Conservation (phyloP, 2,797 vertebrate species). For the Notolabrus celidotus region DNA sequence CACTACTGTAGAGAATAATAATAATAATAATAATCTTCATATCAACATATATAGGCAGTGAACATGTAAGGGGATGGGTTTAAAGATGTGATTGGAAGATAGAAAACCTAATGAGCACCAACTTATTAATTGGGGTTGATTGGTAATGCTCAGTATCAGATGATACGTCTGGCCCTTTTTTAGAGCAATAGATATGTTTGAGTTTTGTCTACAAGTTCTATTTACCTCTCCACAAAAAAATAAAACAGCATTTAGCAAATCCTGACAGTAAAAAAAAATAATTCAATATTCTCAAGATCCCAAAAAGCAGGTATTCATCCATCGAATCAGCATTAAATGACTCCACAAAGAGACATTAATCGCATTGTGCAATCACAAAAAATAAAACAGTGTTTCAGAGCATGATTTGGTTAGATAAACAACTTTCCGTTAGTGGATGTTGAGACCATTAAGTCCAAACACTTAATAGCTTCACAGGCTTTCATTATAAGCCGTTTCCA, state of each 20-base stretch:
- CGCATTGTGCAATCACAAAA: constrained; percentile 37
- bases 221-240: constrained; percentile 8
- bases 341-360: constrained; percentile 49
- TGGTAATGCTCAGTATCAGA: too few species aligned
- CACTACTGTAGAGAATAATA: too few species aligned
- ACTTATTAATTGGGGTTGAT: too few species aligned
- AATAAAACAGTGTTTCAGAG: constrained; percentile 36
- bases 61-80: too few species aligned
- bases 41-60: too few species aligned
- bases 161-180: too few species aligned
- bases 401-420: constrained; percentile 62
- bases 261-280: neutral
- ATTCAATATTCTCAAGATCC: constrained; percentile 15
- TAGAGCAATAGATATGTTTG: too few species aligned
- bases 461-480: constrained; percentile 55
- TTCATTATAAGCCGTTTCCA: constrained; percentile 75
- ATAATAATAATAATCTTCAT: too few species aligned
- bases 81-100: too few species aligned
- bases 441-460: constrained; percentile 64
- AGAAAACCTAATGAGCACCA: too few species aligned
- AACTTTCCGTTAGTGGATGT: constrained; percentile 49
- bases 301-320: neutral
- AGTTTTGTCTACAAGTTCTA: too few species aligned
- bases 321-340: constrained; percentile 34
- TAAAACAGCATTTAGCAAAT: neutral